A percentile compares a stretch with the other conserved stretches of the same genome.
Conservation (phyloP, 1,140 invertebrate species). For the Macrotrachela quadricornifera region DNA sequence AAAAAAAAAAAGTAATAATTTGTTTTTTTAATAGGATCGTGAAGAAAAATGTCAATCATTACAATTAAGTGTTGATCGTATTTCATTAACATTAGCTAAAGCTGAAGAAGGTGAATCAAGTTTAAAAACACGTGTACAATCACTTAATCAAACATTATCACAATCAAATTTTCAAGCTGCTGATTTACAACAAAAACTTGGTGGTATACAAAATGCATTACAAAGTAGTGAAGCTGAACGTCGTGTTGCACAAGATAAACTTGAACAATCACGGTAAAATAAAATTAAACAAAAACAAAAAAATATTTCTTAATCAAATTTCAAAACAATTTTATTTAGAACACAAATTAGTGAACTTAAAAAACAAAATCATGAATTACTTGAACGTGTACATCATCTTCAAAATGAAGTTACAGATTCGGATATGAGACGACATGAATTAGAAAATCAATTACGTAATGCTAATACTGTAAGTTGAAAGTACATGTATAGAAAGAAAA, state of each 20-base stretch:
- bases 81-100: constrained; percentile 57
- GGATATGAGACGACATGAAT: constrained; percentile 52
- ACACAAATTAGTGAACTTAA: constrained; percentile 28
- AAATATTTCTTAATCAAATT: neutral
- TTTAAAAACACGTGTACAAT: constrained; percentile 42
- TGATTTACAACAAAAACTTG: constrained; percentile 24
- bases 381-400: constrained; percentile 43
- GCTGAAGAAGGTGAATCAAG: constrained; percentile 52
- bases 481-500: constrained; percentile 12
- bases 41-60: constrained; percentile 59
- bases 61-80: constrained; percentile 62
- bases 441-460: constrained; percentile 51
- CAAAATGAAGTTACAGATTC: constrained; percentile 49
- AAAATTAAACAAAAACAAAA: constrained; percentile 19
- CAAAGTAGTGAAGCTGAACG: constrained; percentile 61
- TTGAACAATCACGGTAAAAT: constrained; percentile 48
- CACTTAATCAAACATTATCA: constrained; percentile 25
- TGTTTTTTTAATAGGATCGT: constrained; percentile 34
- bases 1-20: too few species aligned
- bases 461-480: constrained; percentile 12
- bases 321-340: too few species aligned
- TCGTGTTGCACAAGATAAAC: constrained; percentile 51
- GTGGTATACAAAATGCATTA: constrained; percentile 49
- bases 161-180: constrained; percentile 22
- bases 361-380: constrained; percentile 32